phyloP scores from a whole-genome alignment of 2,888 invertebrate genomes.

The Mesorhabditis belari region DNA sequence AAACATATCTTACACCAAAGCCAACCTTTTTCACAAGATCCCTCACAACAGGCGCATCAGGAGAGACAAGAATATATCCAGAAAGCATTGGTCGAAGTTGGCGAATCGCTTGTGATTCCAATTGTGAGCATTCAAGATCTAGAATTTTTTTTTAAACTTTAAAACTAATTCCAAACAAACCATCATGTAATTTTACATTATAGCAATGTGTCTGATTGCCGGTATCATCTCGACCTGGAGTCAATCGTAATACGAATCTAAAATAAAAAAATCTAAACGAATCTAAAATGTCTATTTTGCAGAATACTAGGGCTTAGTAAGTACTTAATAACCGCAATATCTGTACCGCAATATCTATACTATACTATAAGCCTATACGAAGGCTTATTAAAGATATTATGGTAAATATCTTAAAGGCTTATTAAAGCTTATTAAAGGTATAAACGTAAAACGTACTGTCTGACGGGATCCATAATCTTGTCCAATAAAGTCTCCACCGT shows the following conservation, averaged over 20 bases:
- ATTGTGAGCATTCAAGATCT: slow-evolving; percentile 18
- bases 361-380: too few species aligned
- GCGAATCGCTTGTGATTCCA: slow-evolving; percentile 12
- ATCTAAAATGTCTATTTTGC: not conserved
- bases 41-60: slow-evolving; percentile 27
- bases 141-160: not conserved
- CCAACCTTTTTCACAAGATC: slow-evolving; percentile 17
- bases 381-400: too few species aligned
- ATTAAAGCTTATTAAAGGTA: too few species aligned
- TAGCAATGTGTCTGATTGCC: slow-evolving; percentile 17
- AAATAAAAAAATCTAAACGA: not conserved
- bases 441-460: not conserved
- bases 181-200: slow-evolving; percentile 11
- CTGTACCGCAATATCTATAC: too few species aligned
- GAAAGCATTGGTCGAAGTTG: slow-evolving; percentile 35
- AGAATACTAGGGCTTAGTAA: not conserved
- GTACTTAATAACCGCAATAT: not conserved
- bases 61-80: slow-evolving; percentile 45
- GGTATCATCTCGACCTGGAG: slow-evolving; percentile 19
- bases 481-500: not conserved
- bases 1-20: too few species aligned
- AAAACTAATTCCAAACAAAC: not conserved
- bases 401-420: not conserved
- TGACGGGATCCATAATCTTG: not conserved
- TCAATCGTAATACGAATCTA: slow-evolving; percentile 20